phyloP scores from a whole-genome alignment of 2,797 vertebrate species.

The Amphiprion clarkii region DNA sequence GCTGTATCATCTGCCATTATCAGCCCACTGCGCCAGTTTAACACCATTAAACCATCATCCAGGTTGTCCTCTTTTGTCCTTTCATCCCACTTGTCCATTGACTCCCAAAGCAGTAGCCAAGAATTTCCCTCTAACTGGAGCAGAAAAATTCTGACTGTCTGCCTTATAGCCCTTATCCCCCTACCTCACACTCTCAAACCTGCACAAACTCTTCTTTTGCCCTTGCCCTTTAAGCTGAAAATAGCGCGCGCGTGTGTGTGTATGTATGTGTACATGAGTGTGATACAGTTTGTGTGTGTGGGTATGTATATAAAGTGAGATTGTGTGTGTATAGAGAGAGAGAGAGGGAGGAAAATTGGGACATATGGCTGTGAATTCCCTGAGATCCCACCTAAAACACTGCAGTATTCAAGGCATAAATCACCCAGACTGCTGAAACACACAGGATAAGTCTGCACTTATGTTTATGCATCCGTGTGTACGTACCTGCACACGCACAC shows the following conservation, averaged over 20 bases:
- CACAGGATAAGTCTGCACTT: slow-evolving; percentile 61
- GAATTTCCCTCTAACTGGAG: slow-evolving; percentile 72
- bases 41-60: slow-evolving; percentile 19
- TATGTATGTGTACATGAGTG: slow-evolving; percentile 13
- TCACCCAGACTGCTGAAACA: slow-evolving; percentile 79
- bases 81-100: slow-evolving; percentile 65
- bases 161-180: slow-evolving; percentile 58
- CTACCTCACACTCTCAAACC: slow-evolving; percentile 49
- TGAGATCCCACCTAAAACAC: slow-evolving; percentile 78
- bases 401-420: slow-evolving; percentile 79
- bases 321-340: slow-evolving; percentile 9
- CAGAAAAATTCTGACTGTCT: slow-evolving; percentile 69
- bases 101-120: slow-evolving; percentile 58
- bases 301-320: slow-evolving; percentile 36
- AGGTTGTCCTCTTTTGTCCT: slow-evolving; percentile 54
- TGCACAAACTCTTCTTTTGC: slow-evolving; percentile 63
- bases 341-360: slow-evolving; percentile 68
- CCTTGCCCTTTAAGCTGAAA: slow-evolving; percentile 71
- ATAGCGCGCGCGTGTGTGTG: slow-evolving; percentile 18
- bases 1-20: slow-evolving; percentile 17
- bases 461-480: slow-evolving; percentile 36
- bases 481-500: not conserved
- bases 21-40: slow-evolving; percentile 41
- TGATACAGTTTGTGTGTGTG: slow-evolving; percentile 15
- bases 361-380: slow-evolving; percentile 82